Evolutionary conservation across 2,888 invertebrate genomes (phyloP), one percentile per base, ranked within the genome.

Genomic region (Drosophila melanocephala): DNA sequence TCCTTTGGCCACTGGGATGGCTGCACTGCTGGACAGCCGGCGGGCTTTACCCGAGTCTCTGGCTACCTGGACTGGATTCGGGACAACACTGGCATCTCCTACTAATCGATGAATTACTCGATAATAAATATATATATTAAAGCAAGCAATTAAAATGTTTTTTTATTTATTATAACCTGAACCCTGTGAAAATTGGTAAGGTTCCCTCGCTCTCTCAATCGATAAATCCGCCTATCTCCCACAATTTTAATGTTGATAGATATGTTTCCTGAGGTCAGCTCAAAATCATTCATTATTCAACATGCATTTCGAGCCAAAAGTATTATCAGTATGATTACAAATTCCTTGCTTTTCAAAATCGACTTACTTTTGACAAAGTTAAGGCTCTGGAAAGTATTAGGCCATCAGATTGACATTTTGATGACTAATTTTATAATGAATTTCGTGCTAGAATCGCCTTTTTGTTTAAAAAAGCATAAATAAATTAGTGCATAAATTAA

Each of bases 41-140:
- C 81, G 55, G 89, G 85, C 30, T 91, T 91, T 69, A 80, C 81
- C 55, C 84, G 91, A 39, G 77, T 88, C 42, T 83, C 87, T 35
- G 79, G 73, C 39, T 86, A 89, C 62, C 56, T 89, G 59, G 81
- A 81, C 59, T 91, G 91, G 91, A 91, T 91, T 57, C 75, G 77
- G 1, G 73, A 81, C 35, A 71, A 83, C 53, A 80, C 89, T 61
- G 90, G 91, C 14, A 66, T 91, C 39, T 58, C 83, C 16, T 89
- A 89, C 58, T 83, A 77, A 72, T 19, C n/a, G n/a, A 10, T 44
- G 26, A 1, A 32, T 12, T 33, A n/a, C 7, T 19, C 26, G n/a
- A 57, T 57, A 28, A 28, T 26, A 33, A 60, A 35, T n/a, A 47
- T 10, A 42, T n/a, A 42, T 42, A 42, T n/a, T 42, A 33, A 9